Evolutionary conservation across 2,113 vertebrate genomes (phyloP), one percentile per base, ranked within the genome.

Genomic region (Holacanthus passer): DNA sequence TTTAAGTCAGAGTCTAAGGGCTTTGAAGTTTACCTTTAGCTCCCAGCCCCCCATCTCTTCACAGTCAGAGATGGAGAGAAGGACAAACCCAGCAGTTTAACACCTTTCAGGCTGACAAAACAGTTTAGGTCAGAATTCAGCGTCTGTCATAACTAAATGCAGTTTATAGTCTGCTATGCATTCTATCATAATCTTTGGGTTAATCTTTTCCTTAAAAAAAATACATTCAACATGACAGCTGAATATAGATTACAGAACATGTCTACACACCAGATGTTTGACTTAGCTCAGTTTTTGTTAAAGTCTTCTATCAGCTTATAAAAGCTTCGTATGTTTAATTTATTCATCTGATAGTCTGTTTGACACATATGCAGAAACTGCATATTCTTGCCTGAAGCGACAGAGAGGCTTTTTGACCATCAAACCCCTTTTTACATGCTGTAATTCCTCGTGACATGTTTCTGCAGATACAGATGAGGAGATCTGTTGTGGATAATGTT

Each of bases 1-100:
- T 27, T 72, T n/a, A n/a, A n/a, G n/a, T n/a, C n/a, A n/a, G n/a
- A 82, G 90, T 85, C 62, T 82, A 70, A 79, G 84, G 69, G 47
- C 72, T 69, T 88, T 71, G 14, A 66, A 24, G 52, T 48, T 29
- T 4, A 29, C 47, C 62, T 69, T 48, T 0, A 59, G 9, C 59
- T 22, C 20, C 31, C 59, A 13, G 4, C 43, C 13, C 20, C 17
- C 43, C 41, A n/a, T 29, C 6, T 11, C 12, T 12, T 13, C 32
- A 9, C 19, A n/a, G 3, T 39, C 45, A 35, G 56, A 16, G 39
- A 48, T 32, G 27, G 35, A 27, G 50, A 32, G 12, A 12, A n/a
- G 35, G 22, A 11, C 2, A 37, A 52, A 35, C 19, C 10, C 59
- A 14, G 27, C 16, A 72, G 24, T 22, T 43, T 27, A 39, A 7